Evolutionary conservation across 2,888 invertebrate species (phyloP).

Genomic region (Chymomyza fuscimana): DNA sequence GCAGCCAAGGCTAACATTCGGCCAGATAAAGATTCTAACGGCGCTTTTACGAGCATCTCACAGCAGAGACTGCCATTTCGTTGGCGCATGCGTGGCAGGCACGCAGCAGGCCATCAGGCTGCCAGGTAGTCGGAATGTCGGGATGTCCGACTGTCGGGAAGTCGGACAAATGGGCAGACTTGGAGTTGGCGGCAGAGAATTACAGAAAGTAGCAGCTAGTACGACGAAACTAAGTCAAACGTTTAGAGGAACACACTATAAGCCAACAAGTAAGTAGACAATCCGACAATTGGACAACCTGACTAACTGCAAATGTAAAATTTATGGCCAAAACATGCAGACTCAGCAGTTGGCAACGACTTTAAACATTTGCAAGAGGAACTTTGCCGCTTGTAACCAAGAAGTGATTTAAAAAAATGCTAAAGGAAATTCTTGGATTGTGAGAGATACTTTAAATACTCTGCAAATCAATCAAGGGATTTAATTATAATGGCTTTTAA

Average conservation of each 20-base stretch:
- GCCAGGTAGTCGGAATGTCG: no score
- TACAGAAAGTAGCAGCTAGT: not conserved
- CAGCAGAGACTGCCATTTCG: not conserved
- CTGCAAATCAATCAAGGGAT: not conserved
- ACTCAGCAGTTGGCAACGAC: not conserved
- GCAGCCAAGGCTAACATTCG: conserved; percentile 22
- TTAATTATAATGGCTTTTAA: no score
- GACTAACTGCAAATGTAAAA: conserved; percentile 61
- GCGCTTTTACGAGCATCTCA: conserved; percentile 27
- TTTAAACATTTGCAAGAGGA: not conserved
- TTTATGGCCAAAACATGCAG: conserved; percentile 49
- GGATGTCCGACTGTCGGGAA: not conserved
- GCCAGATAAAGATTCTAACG: conserved; percentile 37
- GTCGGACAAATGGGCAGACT: conserved; percentile 7
- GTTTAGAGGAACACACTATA: conserved; percentile 57
- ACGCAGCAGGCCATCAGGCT: conserved; percentile 40
- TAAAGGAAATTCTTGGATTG: not conserved
- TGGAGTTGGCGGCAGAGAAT: conserved; percentile 1
- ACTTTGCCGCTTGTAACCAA: not conserved
- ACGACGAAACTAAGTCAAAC: conserved; percentile 65
- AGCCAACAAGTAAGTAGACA: not conserved
- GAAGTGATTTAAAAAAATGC: not conserved
- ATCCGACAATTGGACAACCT: conserved; percentile 5
- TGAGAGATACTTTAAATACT: not conserved
- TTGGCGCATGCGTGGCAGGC: conserved; percentile 64